Evolutionary conservation across 2,797 vertebrate genomes (phyloP).

Genomic region (Paratrypauchen microcephalus): DNA sequence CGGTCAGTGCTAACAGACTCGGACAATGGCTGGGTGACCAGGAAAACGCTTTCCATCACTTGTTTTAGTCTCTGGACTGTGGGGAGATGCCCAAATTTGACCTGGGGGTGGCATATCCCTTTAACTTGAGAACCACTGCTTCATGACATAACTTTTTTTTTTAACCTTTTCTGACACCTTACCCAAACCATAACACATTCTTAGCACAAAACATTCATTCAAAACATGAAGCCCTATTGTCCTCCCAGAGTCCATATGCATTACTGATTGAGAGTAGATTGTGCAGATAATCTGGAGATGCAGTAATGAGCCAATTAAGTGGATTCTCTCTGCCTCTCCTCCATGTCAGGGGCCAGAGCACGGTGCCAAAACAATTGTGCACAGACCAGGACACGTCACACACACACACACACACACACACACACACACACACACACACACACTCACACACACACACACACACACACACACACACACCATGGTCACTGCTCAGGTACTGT

Average conservation of each 20-base stretch:
- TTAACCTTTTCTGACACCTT: not conserved
- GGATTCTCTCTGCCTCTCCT: constrained; percentile 52
- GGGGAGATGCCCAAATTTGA: no score
- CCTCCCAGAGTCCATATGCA: not conserved
- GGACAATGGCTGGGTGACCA: no score
- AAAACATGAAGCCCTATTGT: not conserved
- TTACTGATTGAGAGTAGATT: constrained; percentile 10
- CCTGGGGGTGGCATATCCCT: no score
- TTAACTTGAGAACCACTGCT: no score
- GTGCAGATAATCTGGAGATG: constrained; percentile 30
- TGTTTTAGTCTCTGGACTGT: no score
- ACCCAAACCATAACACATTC: not conserved
- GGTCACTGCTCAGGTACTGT: constrained; percentile 3
- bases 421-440: constrained; percentile 14
- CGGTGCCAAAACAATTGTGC: constrained; percentile 56
- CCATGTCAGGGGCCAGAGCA: constrained; percentile 45
- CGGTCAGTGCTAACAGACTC: no score
- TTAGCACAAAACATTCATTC: not conserved
- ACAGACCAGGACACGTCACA: constrained; percentile 25
- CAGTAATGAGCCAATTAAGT: constrained; percentile 54
- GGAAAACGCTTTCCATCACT: no score
- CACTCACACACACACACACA: constrained; percentile 23
- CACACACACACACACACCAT: constrained; percentile 17
- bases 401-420: not conserved
- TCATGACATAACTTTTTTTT: no score